phyloP scores from a whole-genome alignment of 2,888 invertebrate species.

The Aplocera efformata region DNA sequence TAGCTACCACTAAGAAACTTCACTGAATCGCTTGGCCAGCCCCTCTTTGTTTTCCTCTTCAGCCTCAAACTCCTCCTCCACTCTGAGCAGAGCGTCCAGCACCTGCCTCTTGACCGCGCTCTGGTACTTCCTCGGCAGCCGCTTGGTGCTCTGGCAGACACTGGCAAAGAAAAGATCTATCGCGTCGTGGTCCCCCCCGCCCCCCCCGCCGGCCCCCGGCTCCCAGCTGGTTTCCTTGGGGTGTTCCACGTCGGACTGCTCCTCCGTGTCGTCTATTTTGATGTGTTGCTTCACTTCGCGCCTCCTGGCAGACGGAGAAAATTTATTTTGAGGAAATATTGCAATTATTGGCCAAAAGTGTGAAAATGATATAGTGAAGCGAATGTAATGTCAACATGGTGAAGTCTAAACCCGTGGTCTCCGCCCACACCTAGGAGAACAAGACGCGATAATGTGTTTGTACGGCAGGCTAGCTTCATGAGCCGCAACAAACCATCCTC shows the following conservation, averaged over 20 bases:
- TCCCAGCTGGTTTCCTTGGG: conserved; percentile 12
- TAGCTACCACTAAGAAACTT: too few species aligned
- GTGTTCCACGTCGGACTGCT: conserved; percentile 48
- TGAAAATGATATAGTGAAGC: too few species aligned
- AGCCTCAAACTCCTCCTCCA: conserved; percentile 57
- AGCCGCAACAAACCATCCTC: too few species aligned
- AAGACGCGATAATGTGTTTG: too few species aligned
- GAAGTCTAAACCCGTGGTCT: too few species aligned
- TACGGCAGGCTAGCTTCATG: too few species aligned
- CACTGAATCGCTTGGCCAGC: conserved; percentile 3
- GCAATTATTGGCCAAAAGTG: too few species aligned
- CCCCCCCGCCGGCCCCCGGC: conserved; percentile 33
- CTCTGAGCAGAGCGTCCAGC: conserved; percentile 56
- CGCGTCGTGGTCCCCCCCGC: conserved; percentile 46
- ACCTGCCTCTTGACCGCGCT: conserved; percentile 56
- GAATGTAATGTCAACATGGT: too few species aligned
- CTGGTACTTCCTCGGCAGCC: conserved; percentile 54
- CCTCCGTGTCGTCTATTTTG: conserved; percentile 50
- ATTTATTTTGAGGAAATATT: neutral
- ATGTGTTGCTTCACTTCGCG: conserved; percentile 38
- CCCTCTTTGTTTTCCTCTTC: conserved; percentile 26
- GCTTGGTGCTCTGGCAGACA: conserved; percentile 64
- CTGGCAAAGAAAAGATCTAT: conserved; percentile 72
- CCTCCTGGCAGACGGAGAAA: conserved; percentile 34
- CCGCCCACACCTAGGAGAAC: too few species aligned